phyloP scores from a whole-genome alignment of 2,113 vertebrate species.

The Zootoca vivipara region DNA sequence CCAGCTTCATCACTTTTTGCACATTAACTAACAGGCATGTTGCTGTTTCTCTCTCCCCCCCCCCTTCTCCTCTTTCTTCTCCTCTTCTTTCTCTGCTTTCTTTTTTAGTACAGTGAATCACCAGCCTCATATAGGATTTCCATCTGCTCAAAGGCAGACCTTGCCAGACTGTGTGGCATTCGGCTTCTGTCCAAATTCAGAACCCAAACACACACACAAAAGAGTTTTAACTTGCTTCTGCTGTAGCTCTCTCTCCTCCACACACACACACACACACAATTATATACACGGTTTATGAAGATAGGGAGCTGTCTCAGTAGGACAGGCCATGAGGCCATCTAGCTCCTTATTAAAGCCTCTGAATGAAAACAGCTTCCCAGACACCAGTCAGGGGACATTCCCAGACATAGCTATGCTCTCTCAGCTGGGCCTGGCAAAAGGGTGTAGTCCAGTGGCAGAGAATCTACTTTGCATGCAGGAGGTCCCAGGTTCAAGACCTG shows the following conservation, averaged over 20 bases:
- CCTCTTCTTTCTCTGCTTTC: not conserved
- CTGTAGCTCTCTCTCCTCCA: not conserved
- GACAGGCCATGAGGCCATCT: too few relatives aligned
- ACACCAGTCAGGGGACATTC: too few relatives aligned
- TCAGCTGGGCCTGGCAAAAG: too few relatives aligned
- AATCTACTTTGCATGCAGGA: too few relatives aligned
- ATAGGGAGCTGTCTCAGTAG: too few relatives aligned
- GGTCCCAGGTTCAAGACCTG: too few relatives aligned
- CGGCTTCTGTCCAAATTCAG: constrained; percentile 66
- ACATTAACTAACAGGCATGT: constrained; percentile 44
- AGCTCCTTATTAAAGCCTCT: too few relatives aligned
- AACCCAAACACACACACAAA: constrained; percentile 24
- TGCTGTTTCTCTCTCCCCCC: not conserved
- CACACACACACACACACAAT: too few relatives aligned
- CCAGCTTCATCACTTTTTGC: constrained; percentile 35
- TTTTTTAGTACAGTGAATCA: constrained; percentile 66
- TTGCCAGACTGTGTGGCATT: constrained; percentile 61
- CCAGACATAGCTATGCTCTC: too few relatives aligned
- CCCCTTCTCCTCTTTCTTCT: not conserved
- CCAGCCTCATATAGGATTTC: constrained; percentile 66
- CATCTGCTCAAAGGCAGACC: constrained; percentile 60
- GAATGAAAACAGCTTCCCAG: too few relatives aligned
- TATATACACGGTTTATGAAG: too few relatives aligned
- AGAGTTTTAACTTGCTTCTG: constrained; percentile 19
- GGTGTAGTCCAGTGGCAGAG: too few relatives aligned